phyloP scores from a whole-genome alignment of 2,113 vertebrate species.

The Syrmaticus mikado region DNA sequence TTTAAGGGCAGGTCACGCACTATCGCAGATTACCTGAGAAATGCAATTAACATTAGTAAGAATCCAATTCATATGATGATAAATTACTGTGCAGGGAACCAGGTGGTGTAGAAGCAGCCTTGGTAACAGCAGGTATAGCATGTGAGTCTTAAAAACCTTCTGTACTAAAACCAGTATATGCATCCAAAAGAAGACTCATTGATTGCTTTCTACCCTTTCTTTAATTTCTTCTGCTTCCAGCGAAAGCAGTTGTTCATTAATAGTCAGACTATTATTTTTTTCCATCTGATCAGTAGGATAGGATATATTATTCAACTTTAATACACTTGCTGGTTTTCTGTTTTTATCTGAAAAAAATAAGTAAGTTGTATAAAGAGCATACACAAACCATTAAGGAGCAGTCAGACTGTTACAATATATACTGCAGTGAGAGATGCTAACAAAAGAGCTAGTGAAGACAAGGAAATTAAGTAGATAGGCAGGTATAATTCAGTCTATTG shows the following conservation, averaged over 20 bases:
- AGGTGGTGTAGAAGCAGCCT: background rate
- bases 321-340: conserved; percentile 32
- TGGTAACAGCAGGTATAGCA: background rate
- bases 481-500: background rate
- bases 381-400: background rate
- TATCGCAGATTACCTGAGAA: background rate
- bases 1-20: background rate
- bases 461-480: background rate
- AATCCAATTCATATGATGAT: background rate
- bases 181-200: background rate
- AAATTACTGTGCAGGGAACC: background rate
- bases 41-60: background rate
- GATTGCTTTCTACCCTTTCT: background rate
- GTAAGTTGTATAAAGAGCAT: background rate
- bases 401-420: background rate
- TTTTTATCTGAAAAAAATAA: background rate
- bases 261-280: background rate
- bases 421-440: background rate
- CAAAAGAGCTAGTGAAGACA: background rate
- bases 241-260: conserved; percentile 8
- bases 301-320: conserved; percentile 39
- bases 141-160: background rate
- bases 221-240: conserved; percentile 19
- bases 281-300: conserved; percentile 37
- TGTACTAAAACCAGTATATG: background rate